Percentiles rank a stretch among this genome's conserved stretches.
These are phyloP conservation scores for Scaptomyza reducta DNA, from an alignment of 2,888 invertebrate genomes.

Conservation along the genomic window DNA sequence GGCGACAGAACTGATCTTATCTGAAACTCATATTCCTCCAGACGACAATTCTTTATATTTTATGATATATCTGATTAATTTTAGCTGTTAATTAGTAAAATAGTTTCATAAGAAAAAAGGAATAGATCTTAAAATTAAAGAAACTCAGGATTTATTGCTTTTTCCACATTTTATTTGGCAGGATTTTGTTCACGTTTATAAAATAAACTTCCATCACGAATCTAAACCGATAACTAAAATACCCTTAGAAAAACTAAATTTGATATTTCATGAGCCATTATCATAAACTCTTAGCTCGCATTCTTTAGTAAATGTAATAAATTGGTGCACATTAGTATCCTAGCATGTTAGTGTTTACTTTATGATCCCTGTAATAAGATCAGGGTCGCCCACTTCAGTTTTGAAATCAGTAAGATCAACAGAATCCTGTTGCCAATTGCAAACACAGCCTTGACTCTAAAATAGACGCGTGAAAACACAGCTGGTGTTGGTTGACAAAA, in stretches of 20 bases:
- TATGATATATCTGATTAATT: slow-evolving; percentile 16
- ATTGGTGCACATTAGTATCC: neutral
- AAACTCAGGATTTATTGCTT: no score
- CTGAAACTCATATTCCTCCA: slow-evolving; percentile 30
- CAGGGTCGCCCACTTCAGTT: slow-evolving; percentile 25
- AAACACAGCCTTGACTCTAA: slow-evolving; percentile 47
- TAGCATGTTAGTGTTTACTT: slow-evolving; percentile 21
- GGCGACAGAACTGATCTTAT: slow-evolving; percentile 43
- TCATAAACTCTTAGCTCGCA: neutral
- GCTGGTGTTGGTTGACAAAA: slow-evolving; percentile 50
- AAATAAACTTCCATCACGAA: no score
- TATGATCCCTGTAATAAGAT: slow-evolving; percentile 40
- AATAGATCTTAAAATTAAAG: no score
- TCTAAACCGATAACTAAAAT: neutral
- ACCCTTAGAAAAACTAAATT: neutral
- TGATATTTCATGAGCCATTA: neutral
- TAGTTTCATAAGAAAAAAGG: neutral
- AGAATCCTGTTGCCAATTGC: slow-evolving; percentile 29
- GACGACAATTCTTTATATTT: slow-evolving; percentile 3
- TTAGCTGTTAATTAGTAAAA: slow-evolving; percentile 15
- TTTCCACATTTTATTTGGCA: no score
- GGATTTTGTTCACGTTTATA: no score
- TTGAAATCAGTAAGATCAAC: slow-evolving; percentile 6
- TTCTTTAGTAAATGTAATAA: neutral
- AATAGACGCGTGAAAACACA: slow-evolving; percentile 57